Percentiles rank a stretch among this genome's conserved stretches.
These are phyloP conservation scores for Indri indri DNA, from an alignment of 2,113 vertebrate species.

Conservation along the genomic window DNA sequence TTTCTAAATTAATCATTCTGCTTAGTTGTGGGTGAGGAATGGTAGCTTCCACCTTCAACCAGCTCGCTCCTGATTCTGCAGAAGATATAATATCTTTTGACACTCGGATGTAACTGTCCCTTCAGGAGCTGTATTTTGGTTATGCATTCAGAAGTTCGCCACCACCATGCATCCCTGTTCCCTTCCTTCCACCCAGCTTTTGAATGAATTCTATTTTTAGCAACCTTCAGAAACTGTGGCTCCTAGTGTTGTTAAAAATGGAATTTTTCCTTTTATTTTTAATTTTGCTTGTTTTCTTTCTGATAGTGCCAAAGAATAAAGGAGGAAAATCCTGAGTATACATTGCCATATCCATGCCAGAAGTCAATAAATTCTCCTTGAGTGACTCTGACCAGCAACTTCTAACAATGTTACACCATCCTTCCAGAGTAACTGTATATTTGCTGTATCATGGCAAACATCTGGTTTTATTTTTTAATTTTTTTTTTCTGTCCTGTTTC, in stretches of 20 bases:
- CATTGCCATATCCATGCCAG: neutral
- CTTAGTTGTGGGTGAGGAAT: neutral
- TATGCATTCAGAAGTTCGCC: neutral
- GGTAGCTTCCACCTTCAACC: neutral
- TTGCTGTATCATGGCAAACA: neutral
- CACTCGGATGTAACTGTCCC: neutral
- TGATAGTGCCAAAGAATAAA: neutral
- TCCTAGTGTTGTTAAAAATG: neutral
- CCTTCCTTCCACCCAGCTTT: neutral
- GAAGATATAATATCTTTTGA: neutral
- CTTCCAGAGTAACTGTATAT: neutral
- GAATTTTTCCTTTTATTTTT: neutral
- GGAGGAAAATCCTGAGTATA: neutral
- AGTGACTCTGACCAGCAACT: neutral
- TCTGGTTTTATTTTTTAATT: conserved; percentile 28
- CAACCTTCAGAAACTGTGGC: neutral
- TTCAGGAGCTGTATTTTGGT: neutral
- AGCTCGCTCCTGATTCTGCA: neutral
- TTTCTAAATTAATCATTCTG: neutral
- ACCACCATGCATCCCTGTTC: neutral
- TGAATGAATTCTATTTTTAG: neutral
- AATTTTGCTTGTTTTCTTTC: neutral
- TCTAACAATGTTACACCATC: neutral
- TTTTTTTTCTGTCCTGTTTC: neutral
- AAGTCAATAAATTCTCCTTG: neutral